Percentiles rank a stretch among this genome's conserved stretches.
These are phyloP conservation scores for Marisa cornuarietis DNA, from an alignment of 1,140 invertebrate genomes.

Conservation along the genomic window DNA sequence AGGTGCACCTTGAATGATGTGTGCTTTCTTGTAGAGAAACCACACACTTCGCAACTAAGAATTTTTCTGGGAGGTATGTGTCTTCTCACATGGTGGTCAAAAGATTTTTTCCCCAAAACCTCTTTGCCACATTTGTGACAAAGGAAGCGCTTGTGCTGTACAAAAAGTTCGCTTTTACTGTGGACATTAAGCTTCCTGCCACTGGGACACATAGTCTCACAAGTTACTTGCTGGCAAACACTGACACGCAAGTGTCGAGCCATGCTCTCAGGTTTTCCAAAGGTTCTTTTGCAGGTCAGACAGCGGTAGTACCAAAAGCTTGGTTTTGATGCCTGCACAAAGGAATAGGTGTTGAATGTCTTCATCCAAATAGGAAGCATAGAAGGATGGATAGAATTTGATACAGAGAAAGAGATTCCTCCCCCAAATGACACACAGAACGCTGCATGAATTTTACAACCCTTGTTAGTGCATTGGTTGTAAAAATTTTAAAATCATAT, in stretches of 20 bases:
- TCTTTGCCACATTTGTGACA: not conserved
- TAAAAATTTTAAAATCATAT: too few relatives aligned
- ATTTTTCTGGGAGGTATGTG: not conserved
- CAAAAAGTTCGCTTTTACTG: not conserved
- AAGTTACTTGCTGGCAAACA: not conserved
- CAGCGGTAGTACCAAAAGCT: not conserved
- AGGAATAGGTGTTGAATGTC: not conserved
- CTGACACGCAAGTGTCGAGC: not conserved
- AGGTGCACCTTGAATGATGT: not conserved
- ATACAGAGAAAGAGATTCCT: too few relatives aligned
- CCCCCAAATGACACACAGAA: too few relatives aligned
- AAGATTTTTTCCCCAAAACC: not conserved
- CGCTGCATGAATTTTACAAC: too few relatives aligned
- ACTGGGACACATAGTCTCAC: conserved; percentile 7
- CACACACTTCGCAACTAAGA: not conserved
- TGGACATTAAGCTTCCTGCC: not conserved
- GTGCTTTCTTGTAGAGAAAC: not conserved
- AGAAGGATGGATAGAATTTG: not conserved
- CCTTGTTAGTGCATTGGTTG: too few relatives aligned
- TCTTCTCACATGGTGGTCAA: not conserved
- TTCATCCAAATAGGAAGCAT: not conserved
- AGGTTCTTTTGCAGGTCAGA: too few relatives aligned
- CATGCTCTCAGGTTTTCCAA: not conserved
- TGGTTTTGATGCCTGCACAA: not conserved
- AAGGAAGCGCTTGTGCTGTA: not conserved